Conservation (phyloP, 2,797 vertebrate species). For the Pteronotus mesoamericanus region DNA sequence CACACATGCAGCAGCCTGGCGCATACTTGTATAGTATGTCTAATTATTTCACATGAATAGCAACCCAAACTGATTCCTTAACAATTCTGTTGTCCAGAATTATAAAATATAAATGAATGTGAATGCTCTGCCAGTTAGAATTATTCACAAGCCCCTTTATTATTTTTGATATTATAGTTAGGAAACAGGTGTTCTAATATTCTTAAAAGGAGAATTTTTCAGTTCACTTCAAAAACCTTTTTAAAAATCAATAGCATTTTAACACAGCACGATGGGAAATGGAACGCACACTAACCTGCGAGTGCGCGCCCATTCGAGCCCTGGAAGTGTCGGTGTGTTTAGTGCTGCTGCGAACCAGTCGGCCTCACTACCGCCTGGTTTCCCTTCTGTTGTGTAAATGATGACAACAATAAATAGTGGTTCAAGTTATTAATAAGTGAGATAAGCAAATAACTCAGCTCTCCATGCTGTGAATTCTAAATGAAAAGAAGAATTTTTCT, state of each 20-base stretch:
- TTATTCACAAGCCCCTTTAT: constrained; percentile 8
- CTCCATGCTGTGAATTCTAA: constrained; percentile 9
- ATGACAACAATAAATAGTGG: not conserved
- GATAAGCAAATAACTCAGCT: not conserved
- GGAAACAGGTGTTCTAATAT: not conserved
- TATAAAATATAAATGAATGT: constrained; percentile 26
- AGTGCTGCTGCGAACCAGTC: not conserved
- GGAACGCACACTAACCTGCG: not conserved
- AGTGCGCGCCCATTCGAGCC: not conserved
- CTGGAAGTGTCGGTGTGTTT: not conserved
- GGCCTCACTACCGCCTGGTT: not conserved
- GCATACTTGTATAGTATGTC: not conserved
- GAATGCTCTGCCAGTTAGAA: not conserved
- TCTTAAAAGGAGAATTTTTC: constrained; percentile 21
- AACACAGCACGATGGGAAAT: constrained; percentile 27
- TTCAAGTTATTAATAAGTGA: constrained; percentile 27
- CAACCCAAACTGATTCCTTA: constrained; percentile 25
- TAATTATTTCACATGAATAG: not conserved
- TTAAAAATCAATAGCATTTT: constrained; percentile 58
- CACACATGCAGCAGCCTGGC: not conserved
- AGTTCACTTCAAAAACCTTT: constrained; percentile 44
- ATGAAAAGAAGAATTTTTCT: constrained; percentile 14
- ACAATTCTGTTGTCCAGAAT: not conserved
- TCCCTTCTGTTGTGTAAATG: not conserved
- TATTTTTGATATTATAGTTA: constrained; percentile 20